phyloP scores from a whole-genome alignment of 2,797 vertebrate genomes.

The Sebastes iracundus region DNA sequence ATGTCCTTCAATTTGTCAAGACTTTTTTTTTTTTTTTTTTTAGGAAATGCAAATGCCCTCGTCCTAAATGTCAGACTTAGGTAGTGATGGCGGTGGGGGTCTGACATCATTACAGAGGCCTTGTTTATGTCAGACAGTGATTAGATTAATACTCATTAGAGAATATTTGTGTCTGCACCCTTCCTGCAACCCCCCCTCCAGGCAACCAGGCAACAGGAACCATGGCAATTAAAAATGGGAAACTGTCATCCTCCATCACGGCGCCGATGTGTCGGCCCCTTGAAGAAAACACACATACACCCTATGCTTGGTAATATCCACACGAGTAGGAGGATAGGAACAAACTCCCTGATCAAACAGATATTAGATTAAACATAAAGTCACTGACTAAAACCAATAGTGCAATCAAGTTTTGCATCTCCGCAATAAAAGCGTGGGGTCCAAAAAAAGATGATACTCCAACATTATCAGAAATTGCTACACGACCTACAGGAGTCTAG shows the following conservation, averaged over 20 bases:
- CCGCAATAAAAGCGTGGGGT: not conserved
- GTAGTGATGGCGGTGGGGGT: constrained; percentile 62
- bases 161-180: constrained; percentile 86
- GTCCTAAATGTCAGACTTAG: constrained; percentile 78
- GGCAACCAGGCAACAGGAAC: constrained; percentile 78
- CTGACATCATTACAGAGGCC: constrained; percentile 78
- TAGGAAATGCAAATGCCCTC: constrained; percentile 83
- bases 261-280: constrained; percentile 37
- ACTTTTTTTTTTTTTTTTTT: constrained; percentile 44
- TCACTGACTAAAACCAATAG: constrained; percentile 6
- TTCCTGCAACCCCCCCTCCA: constrained; percentile 78
- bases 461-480: constrained; percentile 28
- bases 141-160: constrained; percentile 93
- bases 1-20: constrained; percentile 65
- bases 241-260: constrained; percentile 80
- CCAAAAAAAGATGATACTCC: constrained; percentile 10
- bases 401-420: constrained; percentile 4
- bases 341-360: constrained; percentile 45
- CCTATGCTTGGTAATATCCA: constrained; percentile 16
- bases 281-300: constrained; percentile 48
- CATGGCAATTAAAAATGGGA: constrained; percentile 85
- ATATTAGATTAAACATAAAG: constrained; percentile 24
- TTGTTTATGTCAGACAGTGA: constrained; percentile 86
- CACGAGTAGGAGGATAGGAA: constrained; percentile 26
- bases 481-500: constrained; percentile 20